Base-by-base conservation (phyloP, 2,888 invertebrate genomes). In the Drosophila suboccidentalis region DNA sequence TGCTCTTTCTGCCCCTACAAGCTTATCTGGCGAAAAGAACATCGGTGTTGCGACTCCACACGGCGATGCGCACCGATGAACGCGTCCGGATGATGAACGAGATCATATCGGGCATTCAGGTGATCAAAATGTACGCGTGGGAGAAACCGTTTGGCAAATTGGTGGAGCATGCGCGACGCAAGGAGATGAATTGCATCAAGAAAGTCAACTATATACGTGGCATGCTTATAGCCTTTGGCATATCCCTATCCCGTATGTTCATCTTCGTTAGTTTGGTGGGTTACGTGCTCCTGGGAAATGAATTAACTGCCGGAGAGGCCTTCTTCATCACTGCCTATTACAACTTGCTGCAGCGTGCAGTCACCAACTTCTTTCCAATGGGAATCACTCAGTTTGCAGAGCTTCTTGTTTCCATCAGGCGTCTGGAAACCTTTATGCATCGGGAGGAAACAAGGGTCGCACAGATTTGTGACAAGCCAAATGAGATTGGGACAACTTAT, bases 111-210 rank as follows among this genome's bases (percentile, higher is more conserved):
- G 98, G 97, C 1, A 96, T 97, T 90, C 95, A 97, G 93, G 97
- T 98, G 0, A 97, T 98, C 75, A 98, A 98, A 93, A 98, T 98
- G 98, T 98, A 98, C 90, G 97, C 98, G 0, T 98, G 98, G 96
- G 98, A 98, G 91, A 95, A 95, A 83, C 96, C 98, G 0, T 97
- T 98, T 90, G 95, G 95, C 19, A 94, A 95, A 75, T 94, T 97
- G 50, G 96, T 98, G 0, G 95, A 94, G 8, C 80, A 93, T 15
- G 94, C 95, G 1, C 93, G 97, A 90, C 92, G 91, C 93, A 94
- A 93, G 82, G 91, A 91, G 82, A 82, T 94, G 93, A 94, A 94
- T 64, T 94, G 95, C 80, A 96, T 97, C 71, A 94, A 95, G 51
- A 94, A 95, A 26, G 95, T 96, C 1, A 96, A 96, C 0, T 96